A percentile compares a stretch with the other conserved stretches of the same genome.
Evolutionary conservation across 2,113 vertebrate genomes (phyloP).

Genomic region (Eidolon helvum): DNA sequence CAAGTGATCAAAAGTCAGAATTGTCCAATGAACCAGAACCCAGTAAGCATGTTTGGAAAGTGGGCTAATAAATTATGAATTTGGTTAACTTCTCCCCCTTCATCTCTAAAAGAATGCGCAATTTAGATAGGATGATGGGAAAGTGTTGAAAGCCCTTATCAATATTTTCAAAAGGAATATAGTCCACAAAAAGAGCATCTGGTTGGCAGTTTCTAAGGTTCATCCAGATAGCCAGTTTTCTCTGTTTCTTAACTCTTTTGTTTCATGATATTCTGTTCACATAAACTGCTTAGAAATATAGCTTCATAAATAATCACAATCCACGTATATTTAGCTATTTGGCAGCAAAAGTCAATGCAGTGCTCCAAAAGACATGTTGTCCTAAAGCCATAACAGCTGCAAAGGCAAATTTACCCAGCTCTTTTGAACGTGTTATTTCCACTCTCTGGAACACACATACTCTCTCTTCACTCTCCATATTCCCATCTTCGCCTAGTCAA

Average conservation of each 20-base stretch:
- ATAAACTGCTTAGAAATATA: neutral
- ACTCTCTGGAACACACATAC: neutral
- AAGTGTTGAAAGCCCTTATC: neutral
- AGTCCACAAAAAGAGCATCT: neutral
- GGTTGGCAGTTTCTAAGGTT: neutral
- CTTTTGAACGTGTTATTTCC: neutral
- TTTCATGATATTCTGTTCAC: neutral
- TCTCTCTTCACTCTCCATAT: neutral
- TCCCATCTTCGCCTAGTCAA: neutral
- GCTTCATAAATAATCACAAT: slow-evolving; percentile 27
- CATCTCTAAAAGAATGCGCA: neutral
- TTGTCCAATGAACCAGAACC: neutral
- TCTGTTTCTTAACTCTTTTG: neutral
- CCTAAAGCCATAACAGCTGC: neutral
- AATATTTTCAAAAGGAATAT: slow-evolving; percentile 3
- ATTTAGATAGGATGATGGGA: neutral
- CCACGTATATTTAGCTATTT: neutral
- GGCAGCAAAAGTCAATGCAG: neutral
- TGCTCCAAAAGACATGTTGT: neutral
- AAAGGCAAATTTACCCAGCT: neutral
- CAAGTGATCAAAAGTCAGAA: neutral
- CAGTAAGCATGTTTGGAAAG: neutral
- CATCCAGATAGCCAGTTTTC: neutral
- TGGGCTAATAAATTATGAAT: neutral
- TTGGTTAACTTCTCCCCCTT: neutral